phyloP scores from a whole-genome alignment of 1,140 invertebrate species.

The Drosophila truncata region DNA sequence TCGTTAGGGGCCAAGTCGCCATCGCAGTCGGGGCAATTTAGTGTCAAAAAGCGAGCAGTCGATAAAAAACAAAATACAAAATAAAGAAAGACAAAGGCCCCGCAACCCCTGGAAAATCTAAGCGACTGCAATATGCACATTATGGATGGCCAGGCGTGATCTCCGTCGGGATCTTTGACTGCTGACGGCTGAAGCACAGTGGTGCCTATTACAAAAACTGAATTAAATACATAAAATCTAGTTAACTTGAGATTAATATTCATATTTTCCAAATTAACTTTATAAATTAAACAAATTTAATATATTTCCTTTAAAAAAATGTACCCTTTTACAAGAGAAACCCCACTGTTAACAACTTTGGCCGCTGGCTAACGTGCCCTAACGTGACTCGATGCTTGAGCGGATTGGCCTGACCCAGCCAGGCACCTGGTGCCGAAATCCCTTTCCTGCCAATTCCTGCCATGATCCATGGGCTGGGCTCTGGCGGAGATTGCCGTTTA shows the following conservation, averaged over 20 bases:
- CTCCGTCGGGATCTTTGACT: constrained; percentile 43
- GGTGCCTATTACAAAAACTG: background rate
- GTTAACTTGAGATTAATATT: background rate
- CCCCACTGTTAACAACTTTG: constrained; percentile 11
- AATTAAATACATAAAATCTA: background rate
- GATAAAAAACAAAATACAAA: constrained; percentile 44
- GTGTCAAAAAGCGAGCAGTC: constrained; percentile 74
- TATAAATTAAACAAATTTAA: background rate
- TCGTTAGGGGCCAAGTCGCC: constrained; percentile 71
- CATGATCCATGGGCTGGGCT: constrained; percentile 41
- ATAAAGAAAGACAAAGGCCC: constrained; percentile 20
- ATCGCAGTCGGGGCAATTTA: constrained; percentile 70
- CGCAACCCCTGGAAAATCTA: constrained; percentile 19
- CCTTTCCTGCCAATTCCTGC: constrained; percentile 17
- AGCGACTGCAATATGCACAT: constrained; percentile 73
- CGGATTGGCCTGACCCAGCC: constrained; percentile 56
- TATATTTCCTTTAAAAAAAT: background rate
- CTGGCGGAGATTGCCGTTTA: constrained; percentile 66
- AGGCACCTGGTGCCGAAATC: constrained; percentile 51
- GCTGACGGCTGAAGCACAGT: constrained; percentile 9
- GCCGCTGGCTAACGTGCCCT: constrained; percentile 63
- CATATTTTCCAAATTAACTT: background rate
- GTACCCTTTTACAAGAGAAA: background rate
- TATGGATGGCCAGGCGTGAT: constrained; percentile 55
- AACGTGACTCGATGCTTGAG: constrained; percentile 59